These are phyloP conservation scores for Phrynosoma blainvillii DNA, from an alignment of 2,113 vertebrate species.

Conservation along the genomic window DNA sequence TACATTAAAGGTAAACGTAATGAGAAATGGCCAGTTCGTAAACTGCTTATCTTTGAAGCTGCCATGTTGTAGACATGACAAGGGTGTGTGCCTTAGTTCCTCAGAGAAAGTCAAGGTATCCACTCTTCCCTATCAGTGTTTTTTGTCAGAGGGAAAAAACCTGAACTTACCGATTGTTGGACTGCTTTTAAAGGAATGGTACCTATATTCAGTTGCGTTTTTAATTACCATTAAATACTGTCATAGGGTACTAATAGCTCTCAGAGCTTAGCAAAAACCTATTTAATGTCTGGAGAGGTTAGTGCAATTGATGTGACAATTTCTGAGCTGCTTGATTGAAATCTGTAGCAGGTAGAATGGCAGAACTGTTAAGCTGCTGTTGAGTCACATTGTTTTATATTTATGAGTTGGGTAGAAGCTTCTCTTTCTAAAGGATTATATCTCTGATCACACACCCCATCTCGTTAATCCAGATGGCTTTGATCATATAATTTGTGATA, in stretches of 20 bases:
- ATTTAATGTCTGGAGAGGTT: not conserved
- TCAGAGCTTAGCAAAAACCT: not conserved
- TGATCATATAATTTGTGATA: not conserved
- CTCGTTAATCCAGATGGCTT: not conserved
- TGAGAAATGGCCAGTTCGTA: too few relatives aligned
- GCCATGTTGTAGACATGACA: too few relatives aligned
- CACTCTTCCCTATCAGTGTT: too few relatives aligned
- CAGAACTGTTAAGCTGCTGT: not conserved
- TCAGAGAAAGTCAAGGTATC: not conserved
- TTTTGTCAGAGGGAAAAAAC: not conserved
- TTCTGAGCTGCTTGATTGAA: not conserved
- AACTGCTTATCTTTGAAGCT: too few relatives aligned
- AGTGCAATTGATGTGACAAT: not conserved
- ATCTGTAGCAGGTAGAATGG: not conserved
- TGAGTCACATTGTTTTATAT: not conserved
- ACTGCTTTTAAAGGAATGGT: not conserved
- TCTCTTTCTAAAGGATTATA: not conserved
- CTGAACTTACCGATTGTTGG: not conserved
- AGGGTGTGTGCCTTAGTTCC: too few relatives aligned
- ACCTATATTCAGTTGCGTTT: not conserved
- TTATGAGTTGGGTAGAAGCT: not conserved
- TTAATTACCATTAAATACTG: not conserved
- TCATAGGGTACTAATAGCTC: not conserved
- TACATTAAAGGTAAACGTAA: too few relatives aligned
- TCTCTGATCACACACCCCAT: not conserved